Conservation (phyloP, 2,113 vertebrate genomes). For the Nerophis ophidion region DNA sequence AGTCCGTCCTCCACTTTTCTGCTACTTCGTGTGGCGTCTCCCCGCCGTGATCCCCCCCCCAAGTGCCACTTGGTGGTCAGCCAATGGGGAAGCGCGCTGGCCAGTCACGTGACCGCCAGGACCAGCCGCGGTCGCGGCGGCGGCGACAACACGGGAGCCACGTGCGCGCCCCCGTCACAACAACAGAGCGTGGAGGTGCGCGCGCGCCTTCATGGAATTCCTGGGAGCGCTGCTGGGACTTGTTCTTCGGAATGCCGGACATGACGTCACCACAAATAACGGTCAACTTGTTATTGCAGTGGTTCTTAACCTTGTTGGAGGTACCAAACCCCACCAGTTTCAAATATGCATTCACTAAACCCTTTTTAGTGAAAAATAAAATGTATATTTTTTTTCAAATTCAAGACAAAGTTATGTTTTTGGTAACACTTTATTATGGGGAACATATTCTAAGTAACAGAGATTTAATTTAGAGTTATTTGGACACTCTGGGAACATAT, state of each 20-base stretch:
- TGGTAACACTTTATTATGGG: no score
- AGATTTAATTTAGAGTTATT: no score
- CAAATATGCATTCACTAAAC: no score
- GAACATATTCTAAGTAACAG: no score
- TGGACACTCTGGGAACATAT: no score
- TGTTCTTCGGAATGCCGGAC: not conserved
- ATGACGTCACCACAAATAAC: not conserved
- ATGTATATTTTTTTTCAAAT: no score
- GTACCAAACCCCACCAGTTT: no score
- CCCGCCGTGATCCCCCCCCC: not conserved
- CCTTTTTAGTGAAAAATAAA: no score
- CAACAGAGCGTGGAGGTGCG: not conserved
- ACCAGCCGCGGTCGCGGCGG: not conserved
- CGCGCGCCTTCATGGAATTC: not conserved
- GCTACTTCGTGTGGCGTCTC: not conserved
- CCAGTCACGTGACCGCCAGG: slow-evolving; percentile 47
- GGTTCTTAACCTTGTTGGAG: no score
- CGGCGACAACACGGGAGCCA: slow-evolving; percentile 55
- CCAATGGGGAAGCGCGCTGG: slow-evolving; percentile 38
- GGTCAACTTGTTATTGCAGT: no score
- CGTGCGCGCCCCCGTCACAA: slow-evolving; percentile 17
- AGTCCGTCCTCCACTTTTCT: not conserved
- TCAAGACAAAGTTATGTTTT: no score
- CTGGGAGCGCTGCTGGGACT: not conserved
- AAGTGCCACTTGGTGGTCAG: not conserved